phyloP scores from a whole-genome alignment of 2,888 invertebrate species.

The Shargacucullia verbasci region DNA sequence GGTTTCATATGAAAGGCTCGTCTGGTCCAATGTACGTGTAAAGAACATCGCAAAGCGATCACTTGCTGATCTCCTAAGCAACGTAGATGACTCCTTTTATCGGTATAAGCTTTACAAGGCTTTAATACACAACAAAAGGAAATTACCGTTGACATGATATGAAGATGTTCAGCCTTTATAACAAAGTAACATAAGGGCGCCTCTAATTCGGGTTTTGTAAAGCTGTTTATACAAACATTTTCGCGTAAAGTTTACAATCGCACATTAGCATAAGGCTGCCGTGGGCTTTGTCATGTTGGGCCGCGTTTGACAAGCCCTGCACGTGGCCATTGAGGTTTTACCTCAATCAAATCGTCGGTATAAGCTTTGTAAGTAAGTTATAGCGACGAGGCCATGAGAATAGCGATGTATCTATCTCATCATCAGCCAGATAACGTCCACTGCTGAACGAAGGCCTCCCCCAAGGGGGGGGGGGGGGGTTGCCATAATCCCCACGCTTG shows the following conservation, averaged over 20 bases:
- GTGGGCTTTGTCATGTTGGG: slow-evolving; percentile 36
- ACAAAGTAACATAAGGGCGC: slow-evolving; percentile 1
- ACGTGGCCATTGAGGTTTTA: slow-evolving; percentile 62
- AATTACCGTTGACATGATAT: background rate
- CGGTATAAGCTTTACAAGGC: too few relatives aligned
- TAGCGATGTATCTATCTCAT: slow-evolving; percentile 5
- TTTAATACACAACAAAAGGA: background rate
- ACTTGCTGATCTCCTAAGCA: too few relatives aligned
- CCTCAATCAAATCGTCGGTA: slow-evolving; percentile 67
- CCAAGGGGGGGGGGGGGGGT: too few relatives aligned
- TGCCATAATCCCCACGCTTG: too few relatives aligned
- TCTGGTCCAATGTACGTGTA: too few relatives aligned
- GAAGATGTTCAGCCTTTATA: background rate
- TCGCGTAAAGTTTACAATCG: slow-evolving; percentile 29
- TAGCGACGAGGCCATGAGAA: slow-evolving; percentile 25
- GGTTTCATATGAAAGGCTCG: too few relatives aligned
- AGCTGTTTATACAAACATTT: slow-evolving; percentile 5
- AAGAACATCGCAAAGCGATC: too few relatives aligned
- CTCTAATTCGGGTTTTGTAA: background rate
- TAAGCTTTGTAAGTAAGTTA: slow-evolving; percentile 54
- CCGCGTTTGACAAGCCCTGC: slow-evolving; percentile 59
- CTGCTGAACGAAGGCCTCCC: too few relatives aligned
- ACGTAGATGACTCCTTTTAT: too few relatives aligned
- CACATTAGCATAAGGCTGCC: background rate
- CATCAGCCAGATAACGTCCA: too few relatives aligned